Base-by-base conservation (phyloP, 2,888 invertebrate genomes). In the Drosophila parthenogenetica region DNA sequence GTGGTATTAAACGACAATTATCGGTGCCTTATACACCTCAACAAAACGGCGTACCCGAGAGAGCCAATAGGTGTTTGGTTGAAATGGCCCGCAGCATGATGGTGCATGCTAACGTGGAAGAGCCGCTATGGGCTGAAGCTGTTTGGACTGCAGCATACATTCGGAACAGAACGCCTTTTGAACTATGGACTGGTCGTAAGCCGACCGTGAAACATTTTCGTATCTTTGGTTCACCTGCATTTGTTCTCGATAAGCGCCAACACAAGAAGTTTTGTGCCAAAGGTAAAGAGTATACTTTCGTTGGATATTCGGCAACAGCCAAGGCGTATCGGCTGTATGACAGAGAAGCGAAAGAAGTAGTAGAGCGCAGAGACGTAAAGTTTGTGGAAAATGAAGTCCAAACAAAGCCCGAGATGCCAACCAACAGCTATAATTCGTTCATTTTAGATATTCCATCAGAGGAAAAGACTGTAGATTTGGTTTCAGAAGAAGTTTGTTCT, bases 1-100 rank as follows among this genome's bases (percentile, higher is more conserved):
- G 43, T 19, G 43, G 43, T 8, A 43, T 43, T 5, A 43, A 43
- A 19, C 10, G 43, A 13, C 43, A 43, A 43, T 19, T 43, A 19
- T 19, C 43, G 8, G 43, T 43, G 19, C 43, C 43, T 0, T 19
- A 43, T 39, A 14, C 51, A 22, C 40, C 48, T 3, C 48, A 29
- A 14, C 48, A 51, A 14, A 51, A 51, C 13, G 51, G 40, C 2
- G 51, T 51, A 10, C 40, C 51, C 10, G 51, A 51, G 22, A 22
- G 51, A 40, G 51, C 22, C 7, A 51, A 51, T 22, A 13, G 25
- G 14, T 25, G 14, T 10, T 14, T 40, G n/a, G 40, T 51, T 10
- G 40, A 57, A 37, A 57, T 46, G 55, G 55, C 55, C 11, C 35
- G 46, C 14, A 7, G 11, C 4, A 55, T 45, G 45, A 37, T 37